Evolutionary conservation across 64 coral and sea anemone genomes (phyloP).

Genomic region (Stichodactyla helianthus): DNA sequence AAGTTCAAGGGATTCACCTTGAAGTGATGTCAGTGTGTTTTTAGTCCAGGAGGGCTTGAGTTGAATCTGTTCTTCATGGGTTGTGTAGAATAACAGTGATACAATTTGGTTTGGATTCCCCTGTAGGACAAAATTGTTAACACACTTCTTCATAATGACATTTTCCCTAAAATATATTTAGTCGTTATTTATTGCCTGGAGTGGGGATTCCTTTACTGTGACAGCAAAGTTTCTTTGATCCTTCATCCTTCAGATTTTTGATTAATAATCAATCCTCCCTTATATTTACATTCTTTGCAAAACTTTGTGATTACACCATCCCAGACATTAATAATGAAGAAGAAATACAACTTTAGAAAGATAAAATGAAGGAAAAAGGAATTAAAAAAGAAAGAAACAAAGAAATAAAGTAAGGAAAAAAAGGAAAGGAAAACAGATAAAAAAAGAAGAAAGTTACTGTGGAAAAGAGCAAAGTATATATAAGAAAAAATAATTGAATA

Average conservation of each 20-base stretch:
- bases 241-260: too few species aligned
- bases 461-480: neutral
- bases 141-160: too few species aligned
- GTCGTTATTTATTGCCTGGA: too few species aligned
- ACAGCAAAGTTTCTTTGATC: too few species aligned
- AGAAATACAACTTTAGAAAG: neutral
- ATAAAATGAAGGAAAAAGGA: neutral
- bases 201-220: too few species aligned
- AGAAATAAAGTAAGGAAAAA: neutral
- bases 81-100: conserved; percentile 84
- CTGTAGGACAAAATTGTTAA: conserved; percentile 5
- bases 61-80: conserved; percentile 58
- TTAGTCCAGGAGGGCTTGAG: conserved; percentile 46
- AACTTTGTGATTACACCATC: too few species aligned
- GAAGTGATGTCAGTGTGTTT: conserved; percentile 47
- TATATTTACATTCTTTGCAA: too few species aligned
- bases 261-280: too few species aligned
- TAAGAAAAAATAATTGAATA: neutral
- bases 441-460: neutral
- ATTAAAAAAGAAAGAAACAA: neutral
- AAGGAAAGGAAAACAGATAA: neutral
- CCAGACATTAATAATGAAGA: neutral
- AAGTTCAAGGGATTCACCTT: conserved; percentile 74
- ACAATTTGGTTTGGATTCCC: conserved; percentile 63
- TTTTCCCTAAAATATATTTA: too few species aligned